phyloP scores from a whole-genome alignment of 2,888 invertebrate genomes.

The Pecten maximus region DNA sequence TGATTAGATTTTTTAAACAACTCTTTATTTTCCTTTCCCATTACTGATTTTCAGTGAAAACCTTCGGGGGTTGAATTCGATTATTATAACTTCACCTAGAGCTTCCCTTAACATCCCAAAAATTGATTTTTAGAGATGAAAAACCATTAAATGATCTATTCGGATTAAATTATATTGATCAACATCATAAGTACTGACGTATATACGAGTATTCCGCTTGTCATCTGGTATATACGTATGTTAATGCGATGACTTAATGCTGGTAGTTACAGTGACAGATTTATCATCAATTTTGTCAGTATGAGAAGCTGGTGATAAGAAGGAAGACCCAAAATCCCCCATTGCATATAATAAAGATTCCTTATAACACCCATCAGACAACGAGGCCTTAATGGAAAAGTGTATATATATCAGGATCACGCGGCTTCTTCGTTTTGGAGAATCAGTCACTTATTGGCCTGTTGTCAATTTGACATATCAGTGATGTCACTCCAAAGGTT shows the following conservation, averaged over 20 bases:
- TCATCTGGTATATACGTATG: background rate
- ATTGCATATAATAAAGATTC: background rate
- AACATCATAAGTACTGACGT: background rate
- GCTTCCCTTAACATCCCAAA: background rate
- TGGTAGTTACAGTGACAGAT: background rate
- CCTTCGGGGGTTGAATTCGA: background rate
- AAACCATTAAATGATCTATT: background rate
- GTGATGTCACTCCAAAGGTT: too few species aligned
- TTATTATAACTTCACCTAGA: background rate
- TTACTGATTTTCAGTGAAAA: background rate
- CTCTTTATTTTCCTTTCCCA: background rate
- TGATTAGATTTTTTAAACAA: background rate
- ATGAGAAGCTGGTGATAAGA: background rate
- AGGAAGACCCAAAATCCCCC: background rate
- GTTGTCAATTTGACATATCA: too few species aligned
- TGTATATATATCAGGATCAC: background rate
- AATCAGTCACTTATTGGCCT: too few species aligned
- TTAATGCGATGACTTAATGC: background rate
- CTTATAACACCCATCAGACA: background rate
- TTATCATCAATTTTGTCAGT: background rate
- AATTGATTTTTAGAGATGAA: background rate
- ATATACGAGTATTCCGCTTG: background rate
- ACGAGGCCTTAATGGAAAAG: background rate
- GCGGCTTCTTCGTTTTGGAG: background rate
- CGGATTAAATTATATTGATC: background rate